These are phyloP conservation scores for Triops cancriformis DNA, from an alignment of 1,140 invertebrate genomes.

Conservation along the genomic window DNA sequence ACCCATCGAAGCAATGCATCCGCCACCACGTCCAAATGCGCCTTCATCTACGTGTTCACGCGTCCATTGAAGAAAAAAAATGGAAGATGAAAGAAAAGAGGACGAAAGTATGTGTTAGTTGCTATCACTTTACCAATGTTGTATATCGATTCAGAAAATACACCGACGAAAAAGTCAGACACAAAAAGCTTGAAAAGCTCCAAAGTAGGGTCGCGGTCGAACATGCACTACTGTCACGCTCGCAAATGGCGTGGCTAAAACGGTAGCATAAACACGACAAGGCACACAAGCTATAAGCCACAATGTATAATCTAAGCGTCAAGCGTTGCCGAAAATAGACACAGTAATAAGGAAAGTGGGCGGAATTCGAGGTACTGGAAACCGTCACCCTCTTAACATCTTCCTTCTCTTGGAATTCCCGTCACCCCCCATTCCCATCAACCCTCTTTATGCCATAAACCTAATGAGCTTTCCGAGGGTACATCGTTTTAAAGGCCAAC, in stretches of 20 bases:
- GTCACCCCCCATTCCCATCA: not conserved
- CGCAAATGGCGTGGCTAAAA: not conserved
- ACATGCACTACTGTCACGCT: constrained; percentile 11
- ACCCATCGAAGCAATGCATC: constrained; percentile 87
- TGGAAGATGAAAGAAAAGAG: not conserved
- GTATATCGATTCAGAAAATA: not conserved
- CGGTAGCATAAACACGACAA: not conserved
- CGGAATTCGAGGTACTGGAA: not conserved
- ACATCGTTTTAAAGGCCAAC: not conserved
- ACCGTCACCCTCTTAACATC: too few species aligned
- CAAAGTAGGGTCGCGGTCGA: not conserved
- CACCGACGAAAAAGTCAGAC: not conserved
- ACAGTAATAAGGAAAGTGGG: not conserved
- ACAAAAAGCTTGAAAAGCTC: not conserved
- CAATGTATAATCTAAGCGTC: not conserved
- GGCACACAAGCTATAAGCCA: not conserved
- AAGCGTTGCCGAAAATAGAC: too few species aligned
- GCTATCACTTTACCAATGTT: not conserved
- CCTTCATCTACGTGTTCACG: constrained; percentile 71
- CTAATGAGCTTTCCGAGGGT: not conserved
- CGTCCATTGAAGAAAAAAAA: not conserved
- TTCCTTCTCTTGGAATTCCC: not conserved
- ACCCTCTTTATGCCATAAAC: not conserved
- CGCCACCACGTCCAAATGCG: constrained; percentile 83
- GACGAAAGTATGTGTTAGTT: not conserved